Percentiles rank a stretch among this genome's conserved stretches.
phyloP scores from a whole-genome alignment of 2,797 vertebrate genomes.

The Anas bernieri region DNA sequence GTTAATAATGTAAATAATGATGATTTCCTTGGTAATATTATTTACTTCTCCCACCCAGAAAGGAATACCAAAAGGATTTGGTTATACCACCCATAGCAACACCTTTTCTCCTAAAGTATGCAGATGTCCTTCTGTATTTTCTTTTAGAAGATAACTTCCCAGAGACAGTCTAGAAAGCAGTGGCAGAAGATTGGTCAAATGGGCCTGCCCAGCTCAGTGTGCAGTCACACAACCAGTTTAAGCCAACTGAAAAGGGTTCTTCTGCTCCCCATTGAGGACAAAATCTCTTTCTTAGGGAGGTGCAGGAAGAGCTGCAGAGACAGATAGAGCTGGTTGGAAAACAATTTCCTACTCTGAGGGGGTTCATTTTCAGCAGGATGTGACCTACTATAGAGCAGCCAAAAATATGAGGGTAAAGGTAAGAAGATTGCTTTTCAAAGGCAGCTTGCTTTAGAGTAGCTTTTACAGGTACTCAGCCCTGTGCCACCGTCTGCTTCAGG shows the following conservation, averaged over 20 bases:
- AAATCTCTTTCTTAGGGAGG: not conserved
- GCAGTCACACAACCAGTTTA: not conserved
- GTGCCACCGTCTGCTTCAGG: not conserved
- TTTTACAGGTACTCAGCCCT: not conserved
- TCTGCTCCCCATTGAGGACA: not conserved
- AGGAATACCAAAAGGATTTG: not conserved
- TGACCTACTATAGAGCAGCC: not conserved
- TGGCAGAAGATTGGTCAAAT: not conserved
- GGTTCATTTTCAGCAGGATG: not conserved
- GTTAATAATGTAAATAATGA: not conserved
- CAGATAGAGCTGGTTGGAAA: not conserved
- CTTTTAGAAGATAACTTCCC: not conserved
- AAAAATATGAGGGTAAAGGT: not conserved
- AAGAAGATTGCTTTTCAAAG: not conserved
- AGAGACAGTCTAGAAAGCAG: not conserved
- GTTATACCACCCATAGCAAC: not conserved
- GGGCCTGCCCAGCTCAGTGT: not conserved
- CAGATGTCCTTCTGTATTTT: not conserved
- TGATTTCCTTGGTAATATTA: not conserved
- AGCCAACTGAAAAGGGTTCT: not conserved
- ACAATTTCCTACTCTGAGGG: accelerated
- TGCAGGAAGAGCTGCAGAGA: not conserved
- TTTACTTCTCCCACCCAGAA: not conserved
- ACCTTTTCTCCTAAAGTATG: not conserved
- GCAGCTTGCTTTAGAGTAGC: not conserved